A percentile compares a stretch with the other conserved stretches of the same genome.
phyloP scores from a whole-genome alignment of 1,140 invertebrate genomes.

The Micrasema minimum region DNA sequence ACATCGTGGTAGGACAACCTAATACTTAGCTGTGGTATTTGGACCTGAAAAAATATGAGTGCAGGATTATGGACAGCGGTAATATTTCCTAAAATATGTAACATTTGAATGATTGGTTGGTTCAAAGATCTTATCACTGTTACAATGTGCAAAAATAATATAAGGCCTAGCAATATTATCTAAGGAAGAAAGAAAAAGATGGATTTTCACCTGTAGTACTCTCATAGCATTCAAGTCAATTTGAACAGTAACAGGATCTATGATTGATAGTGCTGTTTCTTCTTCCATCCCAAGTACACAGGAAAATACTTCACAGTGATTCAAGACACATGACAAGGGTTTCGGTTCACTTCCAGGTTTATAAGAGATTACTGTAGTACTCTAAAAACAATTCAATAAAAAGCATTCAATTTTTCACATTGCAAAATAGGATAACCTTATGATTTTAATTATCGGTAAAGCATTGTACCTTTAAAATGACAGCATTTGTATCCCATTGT shows the following conservation, averaged over 20 bases:
- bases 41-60: constrained; percentile 59
- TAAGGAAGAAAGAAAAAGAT: neutral
- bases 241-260: constrained; percentile 90
- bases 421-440: neutral
- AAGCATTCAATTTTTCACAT: neutral
- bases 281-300: constrained; percentile 92
- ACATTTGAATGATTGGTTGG: too few species aligned
- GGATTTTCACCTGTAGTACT: constrained; percentile 44
- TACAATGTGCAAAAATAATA: too few species aligned
- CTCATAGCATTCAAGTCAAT: constrained; percentile 67
- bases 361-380: constrained; percentile 88
- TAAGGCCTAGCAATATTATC: too few species aligned
- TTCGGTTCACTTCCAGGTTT: constrained; percentile 77
- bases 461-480: constrained; percentile 83
- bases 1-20: constrained; percentile 94
- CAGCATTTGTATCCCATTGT: constrained; percentile 89
- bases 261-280: constrained; percentile 94
- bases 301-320: constrained; percentile 93
- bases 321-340: constrained; percentile 87
- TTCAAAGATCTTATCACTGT: too few species aligned
- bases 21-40: constrained; percentile 81
- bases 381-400: constrained; percentile 64
- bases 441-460: neutral
- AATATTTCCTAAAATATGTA: too few species aligned
- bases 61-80: too few species aligned